Conservation (phyloP, 1,140 invertebrate species). For the Sycophila sp. region DNA sequence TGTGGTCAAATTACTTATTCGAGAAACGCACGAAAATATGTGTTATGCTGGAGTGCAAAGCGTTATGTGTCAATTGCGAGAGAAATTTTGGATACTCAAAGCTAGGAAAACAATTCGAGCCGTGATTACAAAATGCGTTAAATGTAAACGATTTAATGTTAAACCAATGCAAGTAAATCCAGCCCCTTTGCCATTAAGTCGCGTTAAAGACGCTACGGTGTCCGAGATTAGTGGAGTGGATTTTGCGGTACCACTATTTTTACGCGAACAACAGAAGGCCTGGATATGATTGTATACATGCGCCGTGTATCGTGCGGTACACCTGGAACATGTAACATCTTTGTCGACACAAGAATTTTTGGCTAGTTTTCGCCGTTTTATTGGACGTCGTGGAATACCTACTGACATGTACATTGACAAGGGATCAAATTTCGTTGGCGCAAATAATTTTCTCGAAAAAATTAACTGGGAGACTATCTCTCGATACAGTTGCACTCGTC, state of each 20-base stretch:
- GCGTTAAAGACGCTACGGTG: conserved; percentile 37
- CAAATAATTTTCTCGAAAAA: conserved; percentile 43
- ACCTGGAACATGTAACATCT: conserved; percentile 45
- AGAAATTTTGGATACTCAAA: conserved; percentile 42
- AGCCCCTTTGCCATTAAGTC: conserved; percentile 40
- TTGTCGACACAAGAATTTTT: conserved; percentile 43
- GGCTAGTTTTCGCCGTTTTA: background rate
- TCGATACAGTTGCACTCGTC: background rate
- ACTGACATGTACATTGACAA: conserved; percentile 59
- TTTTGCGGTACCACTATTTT: conserved; percentile 43
- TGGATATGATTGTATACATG: conserved; percentile 49
- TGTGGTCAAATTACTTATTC: conserved; percentile 35
- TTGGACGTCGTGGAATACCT: conserved; percentile 42
- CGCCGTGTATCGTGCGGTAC: conserved; percentile 44
- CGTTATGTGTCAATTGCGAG: conserved; percentile 41
- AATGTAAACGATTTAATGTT: conserved; percentile 43
- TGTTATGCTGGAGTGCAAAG: conserved; percentile 41
- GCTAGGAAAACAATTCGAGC: conserved; percentile 40
- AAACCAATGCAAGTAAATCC: conserved; percentile 41
- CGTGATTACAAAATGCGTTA: conserved; percentile 45
- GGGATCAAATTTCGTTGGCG: conserved; percentile 54
- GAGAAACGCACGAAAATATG: conserved; percentile 41
- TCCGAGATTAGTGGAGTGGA: conserved; percentile 44
- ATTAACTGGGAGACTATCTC: conserved; percentile 48
- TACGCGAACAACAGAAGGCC: conserved; percentile 38